Base-by-base conservation (phyloP, 92 coral and sea anemone genomes). In the Micromussa lordhowensis region DNA sequence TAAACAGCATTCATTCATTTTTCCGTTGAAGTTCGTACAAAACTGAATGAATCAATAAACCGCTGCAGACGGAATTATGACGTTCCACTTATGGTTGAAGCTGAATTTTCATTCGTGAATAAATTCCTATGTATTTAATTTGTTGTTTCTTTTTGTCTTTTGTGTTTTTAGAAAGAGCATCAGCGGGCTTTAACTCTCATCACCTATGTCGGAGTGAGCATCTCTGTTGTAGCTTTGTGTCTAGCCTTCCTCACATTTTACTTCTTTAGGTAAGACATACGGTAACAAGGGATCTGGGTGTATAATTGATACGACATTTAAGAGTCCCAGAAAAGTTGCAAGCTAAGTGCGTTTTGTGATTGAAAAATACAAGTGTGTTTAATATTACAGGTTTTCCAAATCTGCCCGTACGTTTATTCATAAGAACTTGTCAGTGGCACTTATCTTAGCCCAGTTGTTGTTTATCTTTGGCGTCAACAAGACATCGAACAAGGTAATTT, bases 401-500 rank as follows among this genome's bases (percentile, higher is more conserved):
- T 96, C 98, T 61, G 94, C 93, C 28, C 93, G 99, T 53, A 91
- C 96, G 5, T 94, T 94, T 76, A 94, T 97, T 58, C 98, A 97
- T 91, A 88, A 91, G 88, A 97, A 97, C 89, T 91, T 97, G 73
- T 91, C 96, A 32, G 80, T 97, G 77, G 92, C 98, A 17, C 90
- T 97, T 36, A 94, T 96, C 63, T 83, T 97, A 22, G 99, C 97
- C n/a, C 98, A 97, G 57, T 76, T 95, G 36, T 86, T 97, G 48
- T 97, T 97, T 82, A 81, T 97, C 91, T 97, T 96, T 87, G 99
- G 99, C 5, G 92, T 97, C 81, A 92, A 93, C 84, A 96, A 95
- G 82, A 95, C 98, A 18, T 90, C 79, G n/a, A 91, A 93, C 32
- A 84, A 93, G 96, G 99, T 96, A 58, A 19, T 68, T 55, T 61